These are phyloP conservation scores for Macrocentrus cingulum DNA, from an alignment of 1,140 invertebrate species.

Conservation along the genomic window DNA sequence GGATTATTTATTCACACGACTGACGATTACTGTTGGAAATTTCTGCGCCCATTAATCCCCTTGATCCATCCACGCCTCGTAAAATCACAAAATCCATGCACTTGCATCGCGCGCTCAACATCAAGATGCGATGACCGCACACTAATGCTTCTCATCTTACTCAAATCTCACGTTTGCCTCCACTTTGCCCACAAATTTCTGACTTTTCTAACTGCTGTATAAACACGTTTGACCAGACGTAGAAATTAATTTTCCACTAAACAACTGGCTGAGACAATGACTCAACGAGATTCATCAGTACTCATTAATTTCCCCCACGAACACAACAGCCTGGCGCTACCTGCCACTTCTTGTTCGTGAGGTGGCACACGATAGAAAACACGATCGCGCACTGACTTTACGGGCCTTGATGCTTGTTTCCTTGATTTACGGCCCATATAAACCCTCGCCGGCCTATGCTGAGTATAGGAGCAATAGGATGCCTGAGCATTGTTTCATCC, in stretches of 20 bases:
- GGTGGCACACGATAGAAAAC: conserved; percentile 31
- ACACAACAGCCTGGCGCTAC: conserved; percentile 1
- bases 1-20: conserved; percentile 3
- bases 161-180: neutral
- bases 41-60: conserved; percentile 22
- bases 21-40: conserved; percentile 1
- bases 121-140: too few relatives aligned
- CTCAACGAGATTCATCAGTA: neutral
- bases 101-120: too few relatives aligned
- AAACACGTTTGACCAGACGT: neutral
- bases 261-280: neutral
- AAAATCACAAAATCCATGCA: conserved; percentile 13
- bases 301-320: neutral
- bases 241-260: conserved; percentile 13
- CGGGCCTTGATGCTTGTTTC: conserved; percentile 52
- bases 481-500: conserved; percentile 1
- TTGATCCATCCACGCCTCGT: conserved; percentile 21
- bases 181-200: neutral
- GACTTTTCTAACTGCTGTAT: neutral
- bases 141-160: neutral
- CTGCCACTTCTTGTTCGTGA: neutral
- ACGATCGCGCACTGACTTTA: conserved; percentile 52
- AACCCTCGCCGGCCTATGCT: conserved; percentile 39
- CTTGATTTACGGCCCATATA: conserved; percentile 51
- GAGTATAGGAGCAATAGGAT: conserved; percentile 28